Evolutionary conservation across 2,888 invertebrate species (phyloP).

Genomic region (Hirudinaria manillensis): DNA sequence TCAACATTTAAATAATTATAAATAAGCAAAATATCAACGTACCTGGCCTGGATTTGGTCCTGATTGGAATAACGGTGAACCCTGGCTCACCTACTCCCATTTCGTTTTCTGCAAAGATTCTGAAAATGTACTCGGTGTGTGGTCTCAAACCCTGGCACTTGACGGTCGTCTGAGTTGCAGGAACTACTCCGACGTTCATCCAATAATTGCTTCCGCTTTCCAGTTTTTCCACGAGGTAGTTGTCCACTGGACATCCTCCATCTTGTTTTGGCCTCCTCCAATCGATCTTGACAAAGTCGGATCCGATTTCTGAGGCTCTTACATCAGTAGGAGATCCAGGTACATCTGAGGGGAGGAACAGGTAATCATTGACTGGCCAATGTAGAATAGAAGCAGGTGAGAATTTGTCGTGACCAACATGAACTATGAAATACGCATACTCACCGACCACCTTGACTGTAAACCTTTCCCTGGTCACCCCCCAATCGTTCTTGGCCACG

Average conservation of each 20-base stretch:
- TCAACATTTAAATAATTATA: neutral
- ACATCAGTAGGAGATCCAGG: constrained; percentile 47
- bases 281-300: constrained; percentile 47
- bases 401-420: no score
- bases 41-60: constrained; percentile 59
- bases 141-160: constrained; percentile 63
- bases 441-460: constrained; percentile 39
- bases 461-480: constrained; percentile 37
- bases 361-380: neutral
- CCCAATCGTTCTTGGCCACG: constrained; percentile 41
- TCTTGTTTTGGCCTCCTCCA: constrained; percentile 76
- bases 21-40: constrained; percentile 11
- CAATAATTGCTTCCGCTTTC: constrained; percentile 37
- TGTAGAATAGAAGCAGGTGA: neutral
- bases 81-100: constrained; percentile 75
- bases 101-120: constrained; percentile 77
- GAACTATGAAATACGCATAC: constrained; percentile 20
- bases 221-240: constrained; percentile 43
- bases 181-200: constrained; percentile 39
- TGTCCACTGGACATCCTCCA: constrained; percentile 68
- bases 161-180: constrained; percentile 41
- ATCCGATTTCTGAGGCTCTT: constrained; percentile 52
- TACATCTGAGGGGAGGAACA: constrained; percentile 44
- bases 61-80: constrained; percentile 68
- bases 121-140: constrained; percentile 76